phyloP scores from a whole-genome alignment of 2,113 vertebrate genomes.

The Porphyrio hochstetteri region DNA sequence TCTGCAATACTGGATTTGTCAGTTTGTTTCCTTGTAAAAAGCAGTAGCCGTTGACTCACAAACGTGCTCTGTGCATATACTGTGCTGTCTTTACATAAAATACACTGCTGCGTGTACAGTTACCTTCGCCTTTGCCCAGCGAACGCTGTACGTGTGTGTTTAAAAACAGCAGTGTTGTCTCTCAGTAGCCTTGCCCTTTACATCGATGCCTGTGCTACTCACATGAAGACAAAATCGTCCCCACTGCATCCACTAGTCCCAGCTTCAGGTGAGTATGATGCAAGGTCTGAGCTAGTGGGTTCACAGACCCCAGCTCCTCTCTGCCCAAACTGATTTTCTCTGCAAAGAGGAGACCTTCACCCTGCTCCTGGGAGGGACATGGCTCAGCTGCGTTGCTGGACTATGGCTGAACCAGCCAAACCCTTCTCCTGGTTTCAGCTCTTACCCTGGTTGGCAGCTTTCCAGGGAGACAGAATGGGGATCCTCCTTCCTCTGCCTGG shows the following conservation, averaged over 20 bases:
- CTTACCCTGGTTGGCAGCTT: background rate
- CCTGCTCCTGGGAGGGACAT: background rate
- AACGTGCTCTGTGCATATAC: background rate
- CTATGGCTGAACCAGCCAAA: background rate
- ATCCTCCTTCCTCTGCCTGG: background rate
- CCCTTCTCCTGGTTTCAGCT: background rate
- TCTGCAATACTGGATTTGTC: background rate
- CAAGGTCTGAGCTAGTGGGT: background rate
- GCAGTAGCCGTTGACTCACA: conserved; percentile 2
- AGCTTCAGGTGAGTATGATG: fast-evolving
- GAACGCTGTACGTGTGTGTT: background rate
- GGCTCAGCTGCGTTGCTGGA: background rate
- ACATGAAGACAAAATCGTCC: background rate
- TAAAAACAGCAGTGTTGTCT: background rate
- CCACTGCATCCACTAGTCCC: background rate
- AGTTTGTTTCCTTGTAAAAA: background rate
- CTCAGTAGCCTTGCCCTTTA: background rate
- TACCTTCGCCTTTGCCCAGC: background rate
- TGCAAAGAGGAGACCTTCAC: background rate
- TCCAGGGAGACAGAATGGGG: background rate
- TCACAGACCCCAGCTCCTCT: background rate
- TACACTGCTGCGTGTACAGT: background rate
- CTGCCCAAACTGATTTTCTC: background rate
- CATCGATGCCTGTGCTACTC: background rate
- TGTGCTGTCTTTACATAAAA: background rate